Conservation (phyloP, 2,113 vertebrate genomes). For the Lagenorhynchus albirostris region DNA sequence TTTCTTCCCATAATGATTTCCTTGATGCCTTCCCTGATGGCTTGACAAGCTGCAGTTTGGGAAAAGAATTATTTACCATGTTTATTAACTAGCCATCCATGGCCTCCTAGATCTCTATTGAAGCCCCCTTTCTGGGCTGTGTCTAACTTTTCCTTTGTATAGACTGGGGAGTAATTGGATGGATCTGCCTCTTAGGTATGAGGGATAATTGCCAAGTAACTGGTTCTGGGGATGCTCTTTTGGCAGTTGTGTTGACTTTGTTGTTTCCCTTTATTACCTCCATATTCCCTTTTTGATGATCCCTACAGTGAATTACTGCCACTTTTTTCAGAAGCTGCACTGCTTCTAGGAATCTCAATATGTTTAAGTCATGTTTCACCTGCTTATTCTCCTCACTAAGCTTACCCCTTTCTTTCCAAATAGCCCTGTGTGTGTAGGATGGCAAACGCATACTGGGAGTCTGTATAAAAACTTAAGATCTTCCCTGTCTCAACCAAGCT, state of each 20-base stretch:
- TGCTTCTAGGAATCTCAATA: background rate
- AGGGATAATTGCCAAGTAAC: background rate
- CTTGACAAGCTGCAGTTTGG: background rate
- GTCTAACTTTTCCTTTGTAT: background rate
- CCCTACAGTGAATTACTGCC: background rate
- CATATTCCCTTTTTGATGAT: background rate
- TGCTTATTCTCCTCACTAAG: background rate
- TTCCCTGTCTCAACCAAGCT: background rate
- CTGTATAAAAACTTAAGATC: background rate
- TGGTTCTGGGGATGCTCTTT: background rate
- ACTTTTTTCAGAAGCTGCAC: background rate
- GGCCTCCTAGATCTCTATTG: background rate
- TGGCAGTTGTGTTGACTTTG: background rate
- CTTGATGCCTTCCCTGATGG: background rate
- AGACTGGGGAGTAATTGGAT: background rate
- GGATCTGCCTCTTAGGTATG: background rate
- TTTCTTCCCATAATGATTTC: background rate
- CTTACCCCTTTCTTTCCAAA: background rate
- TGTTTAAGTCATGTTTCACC: background rate
- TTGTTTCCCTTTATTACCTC: background rate
- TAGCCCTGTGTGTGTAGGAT: background rate
- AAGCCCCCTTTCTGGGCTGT: background rate
- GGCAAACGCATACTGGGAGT: background rate
- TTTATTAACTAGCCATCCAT: background rate
- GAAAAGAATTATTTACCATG: background rate